Base-by-base conservation (phyloP, 2,113 vertebrate species). In the Chelonoidis abingdonii region DNA sequence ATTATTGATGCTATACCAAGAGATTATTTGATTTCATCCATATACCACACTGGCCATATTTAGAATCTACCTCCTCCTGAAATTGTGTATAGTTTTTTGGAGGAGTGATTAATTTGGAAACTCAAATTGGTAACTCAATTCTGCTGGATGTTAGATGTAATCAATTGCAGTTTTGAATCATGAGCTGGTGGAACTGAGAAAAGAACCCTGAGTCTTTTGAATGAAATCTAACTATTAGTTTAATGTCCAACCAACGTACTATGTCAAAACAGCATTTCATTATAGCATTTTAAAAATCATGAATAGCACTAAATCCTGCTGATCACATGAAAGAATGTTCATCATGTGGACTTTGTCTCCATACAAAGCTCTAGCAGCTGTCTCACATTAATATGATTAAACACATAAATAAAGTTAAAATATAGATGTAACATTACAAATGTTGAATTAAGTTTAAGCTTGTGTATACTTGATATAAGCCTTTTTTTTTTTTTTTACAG, bases 371-470 rank as follows among this genome's bases (percentile, higher is more conserved):
- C 19, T 38, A 92, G 83, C 95, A 96, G 94, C 95, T 97, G 96
- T 89, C 87, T 90, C 85, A 93, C 3, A 89, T 97, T 96, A 96
- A 53, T 31, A 87, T 87, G 50, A 54, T 95, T 95, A 84, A 94
- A 79, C 41, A 87, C 25, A 93, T n/a, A 91, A 86, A 91, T 17
- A 92, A 76, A 92, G 80, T 38, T 83, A 94, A 9, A 87, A 86
- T 84, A 84, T 2, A 94, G 83, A 96, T 65, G 50, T 81, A 90
- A 65, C 87, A 41, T 89, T 79, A 89, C 35, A 89, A 89, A 95
- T 53, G 41, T 29, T 95, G 54, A 93, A 95, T 92, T 95, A 78
- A 94, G 94, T 93, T 96, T 95, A 95, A 94, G 44, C 44, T 85
- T 86, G 38, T 44, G 52, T 78, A 88, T 44, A 91, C 83, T 41